Evolutionary conservation across 2,113 vertebrate genomes (phyloP).

Genomic region (Urocolius indicus): DNA sequence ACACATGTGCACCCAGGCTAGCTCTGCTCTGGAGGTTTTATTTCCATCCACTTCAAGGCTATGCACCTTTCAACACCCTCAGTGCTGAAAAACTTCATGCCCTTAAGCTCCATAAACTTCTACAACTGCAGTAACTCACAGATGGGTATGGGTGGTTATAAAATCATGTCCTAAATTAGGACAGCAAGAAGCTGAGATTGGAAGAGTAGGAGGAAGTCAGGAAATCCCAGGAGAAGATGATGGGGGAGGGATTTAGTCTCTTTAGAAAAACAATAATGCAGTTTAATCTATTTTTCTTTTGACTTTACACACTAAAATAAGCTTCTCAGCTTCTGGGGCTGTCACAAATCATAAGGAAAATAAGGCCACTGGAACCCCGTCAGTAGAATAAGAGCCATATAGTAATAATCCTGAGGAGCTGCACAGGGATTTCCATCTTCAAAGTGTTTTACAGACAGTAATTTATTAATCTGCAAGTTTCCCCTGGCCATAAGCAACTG

Average conservation of each 20-base stretch:
- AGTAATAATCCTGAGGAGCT: slow-evolving; percentile 47
- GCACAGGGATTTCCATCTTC: slow-evolving; percentile 43
- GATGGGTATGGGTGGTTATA: slow-evolving; percentile 26
- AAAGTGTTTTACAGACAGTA: slow-evolving; percentile 60
- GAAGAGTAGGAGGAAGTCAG: slow-evolving; percentile 57
- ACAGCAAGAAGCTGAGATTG: slow-evolving; percentile 40
- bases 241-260: slow-evolving; percentile 53
- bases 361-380: slow-evolving; percentile 23
- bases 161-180: slow-evolving; percentile 55
- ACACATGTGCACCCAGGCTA: background rate
- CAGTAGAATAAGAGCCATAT: slow-evolving; percentile 10
- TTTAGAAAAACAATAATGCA: slow-evolving; percentile 58
- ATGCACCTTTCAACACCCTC: background rate
- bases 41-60: background rate
- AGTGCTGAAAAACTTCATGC: background rate
- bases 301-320: slow-evolving; percentile 55
- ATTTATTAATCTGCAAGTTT: slow-evolving; percentile 61
- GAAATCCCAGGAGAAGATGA: slow-evolving; percentile 52
- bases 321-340: slow-evolving; percentile 51
- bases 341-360: slow-evolving; percentile 59
- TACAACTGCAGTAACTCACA: slow-evolving; percentile 13
- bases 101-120: background rate
- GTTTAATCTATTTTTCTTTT: slow-evolving; percentile 62
- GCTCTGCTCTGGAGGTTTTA: background rate
- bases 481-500: slow-evolving; percentile 45